Conservation (phyloP, 2,888 invertebrate species). For the Steinernema carpocapsae region DNA sequence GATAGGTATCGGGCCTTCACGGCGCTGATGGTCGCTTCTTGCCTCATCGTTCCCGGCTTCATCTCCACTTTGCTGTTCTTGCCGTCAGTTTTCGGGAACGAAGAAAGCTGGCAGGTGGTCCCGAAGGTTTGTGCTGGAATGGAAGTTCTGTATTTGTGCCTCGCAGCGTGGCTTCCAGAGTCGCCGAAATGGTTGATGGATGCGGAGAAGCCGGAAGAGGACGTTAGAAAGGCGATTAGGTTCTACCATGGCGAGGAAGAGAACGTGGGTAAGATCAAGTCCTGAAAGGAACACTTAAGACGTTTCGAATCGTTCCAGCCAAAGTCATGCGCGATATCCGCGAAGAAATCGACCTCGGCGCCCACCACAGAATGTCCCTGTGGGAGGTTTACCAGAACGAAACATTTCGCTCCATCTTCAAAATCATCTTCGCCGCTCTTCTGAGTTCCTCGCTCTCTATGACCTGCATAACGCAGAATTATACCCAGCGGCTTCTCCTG, state of each 20-base stretch:
- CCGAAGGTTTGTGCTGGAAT: conserved; percentile 1
- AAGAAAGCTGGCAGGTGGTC: neutral
- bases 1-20: neutral
- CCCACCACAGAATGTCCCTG: neutral
- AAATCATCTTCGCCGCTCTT: neutral
- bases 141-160: conserved; percentile 11
- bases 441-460: conserved; percentile 3
- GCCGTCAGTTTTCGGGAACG: neutral
- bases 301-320: neutral
- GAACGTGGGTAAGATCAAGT: neutral
- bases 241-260: conserved; percentile 6
- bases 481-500: conserved; percentile 19
- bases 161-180: conserved; percentile 4
- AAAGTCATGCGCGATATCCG: neutral
- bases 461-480: neutral
- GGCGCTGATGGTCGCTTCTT: neutral
- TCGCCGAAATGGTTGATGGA: conserved; percentile 15
- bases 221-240: neutral
- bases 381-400: neutral
- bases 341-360: neutral
- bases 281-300: neutral
- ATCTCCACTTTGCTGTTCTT: neutral
- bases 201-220: neutral
- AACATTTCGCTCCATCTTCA: conserved; percentile 5
- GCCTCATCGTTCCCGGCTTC: neutral